Evolutionary conservation across 1,140 invertebrate species (phyloP).

Genomic region (Belonocnema kinseyi): DNA sequence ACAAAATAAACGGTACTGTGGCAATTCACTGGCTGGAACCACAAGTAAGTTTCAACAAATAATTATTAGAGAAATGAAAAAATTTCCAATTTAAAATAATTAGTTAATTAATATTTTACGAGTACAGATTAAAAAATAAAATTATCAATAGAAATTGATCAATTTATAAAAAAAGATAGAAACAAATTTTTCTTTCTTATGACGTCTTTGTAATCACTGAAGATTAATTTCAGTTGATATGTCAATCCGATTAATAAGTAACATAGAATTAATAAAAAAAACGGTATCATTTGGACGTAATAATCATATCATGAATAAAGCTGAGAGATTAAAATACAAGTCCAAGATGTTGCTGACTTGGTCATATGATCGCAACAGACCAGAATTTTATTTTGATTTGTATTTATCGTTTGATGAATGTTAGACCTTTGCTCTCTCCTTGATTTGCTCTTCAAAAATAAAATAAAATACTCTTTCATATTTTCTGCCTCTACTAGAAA

Average conservation of each 20-base stretch:
- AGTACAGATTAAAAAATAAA: background rate
- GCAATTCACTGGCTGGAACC: slow-evolving; percentile 55
- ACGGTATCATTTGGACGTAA: no score
- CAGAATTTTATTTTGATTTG: background rate
- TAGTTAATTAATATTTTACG: background rate
- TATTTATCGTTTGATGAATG: background rate
- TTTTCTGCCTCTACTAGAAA: background rate
- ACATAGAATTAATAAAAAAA: background rate
- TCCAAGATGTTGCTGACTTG: no score
- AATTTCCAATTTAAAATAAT: background rate
- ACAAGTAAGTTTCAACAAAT: slow-evolving; percentile 54
- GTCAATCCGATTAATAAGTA: background rate
- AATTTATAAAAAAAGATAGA: background rate
- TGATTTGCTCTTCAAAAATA: slow-evolving; percentile 8
- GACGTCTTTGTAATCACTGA: background rate
- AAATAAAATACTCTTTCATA: background rate
- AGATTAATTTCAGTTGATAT: background rate
- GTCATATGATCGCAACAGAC: no score
- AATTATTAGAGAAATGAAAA: slow-evolving; percentile 5
- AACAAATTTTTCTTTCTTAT: background rate
- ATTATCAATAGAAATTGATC: background rate
- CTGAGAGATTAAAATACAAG: no score
- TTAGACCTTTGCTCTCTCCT: background rate
- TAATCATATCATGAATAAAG: no score
- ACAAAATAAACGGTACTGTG: slow-evolving; percentile 63